Base-by-base conservation (phyloP, 2,113 vertebrate species). In the Brachyhypopomus gauderio region DNA sequence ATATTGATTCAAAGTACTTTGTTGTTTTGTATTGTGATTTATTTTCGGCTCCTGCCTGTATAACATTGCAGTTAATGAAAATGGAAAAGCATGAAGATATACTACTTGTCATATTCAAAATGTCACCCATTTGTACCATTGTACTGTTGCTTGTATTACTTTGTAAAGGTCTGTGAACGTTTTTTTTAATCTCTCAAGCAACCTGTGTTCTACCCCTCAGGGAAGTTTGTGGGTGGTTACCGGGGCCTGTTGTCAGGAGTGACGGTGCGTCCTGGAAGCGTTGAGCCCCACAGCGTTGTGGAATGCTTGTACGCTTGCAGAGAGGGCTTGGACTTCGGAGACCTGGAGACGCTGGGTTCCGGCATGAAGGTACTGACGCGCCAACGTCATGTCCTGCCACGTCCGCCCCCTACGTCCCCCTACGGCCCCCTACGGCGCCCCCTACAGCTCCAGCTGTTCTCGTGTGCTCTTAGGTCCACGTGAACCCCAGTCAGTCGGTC, bases 241-340 rank as follows among this genome's bases (percentile, higher is more conserved):
- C 96, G 96, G 1, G 98, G 97, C 91, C 95, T 98, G 92, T 90
- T 99, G 94, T 98, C 98, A 75, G 98, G 97, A 83, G 95, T 99
- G 91, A 98, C 96, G 75, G 93, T 97, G 86, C 96, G 97, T 80
- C 95, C 97, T 48, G 98, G 98, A 80, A 96, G 94, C 81, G 95
- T 98, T 93, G 98, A 99, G 91, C 96, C 95, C 84, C 97, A 97
- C 85, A 97, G 97, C 86, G 98, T 99, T 89, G 97, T 99, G 88
- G 96, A 98, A 92, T 99, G 98, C 91, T 95, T 99, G 80, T 98
- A 98, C 84, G 96, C 98, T 90, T 99, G 98, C 91, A 95, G 97
- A 90, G 97, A 99, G 91, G 97, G 98, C 64, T 94, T 99, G 89
- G 97, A 99, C 92, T 99, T 98, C 77, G 97, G 96, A 85, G 97